A percentile compares a stretch with the other conserved stretches of the same genome.
phyloP scores from a whole-genome alignment of 2,888 invertebrate genomes.

The Isotomurus palustris region DNA sequence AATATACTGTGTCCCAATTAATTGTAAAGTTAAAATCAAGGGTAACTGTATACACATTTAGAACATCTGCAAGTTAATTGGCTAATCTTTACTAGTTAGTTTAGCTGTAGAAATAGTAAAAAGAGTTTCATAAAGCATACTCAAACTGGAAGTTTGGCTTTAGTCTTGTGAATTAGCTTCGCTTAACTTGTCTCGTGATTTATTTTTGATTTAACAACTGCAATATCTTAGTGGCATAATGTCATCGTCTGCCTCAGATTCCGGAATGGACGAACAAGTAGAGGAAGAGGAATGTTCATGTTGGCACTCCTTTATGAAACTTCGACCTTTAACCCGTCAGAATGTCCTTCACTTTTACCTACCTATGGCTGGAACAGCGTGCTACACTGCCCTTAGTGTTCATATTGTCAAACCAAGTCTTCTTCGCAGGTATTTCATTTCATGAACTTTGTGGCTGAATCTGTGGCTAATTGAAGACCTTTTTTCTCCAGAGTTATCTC shows the following conservation, averaged over 20 bases:
- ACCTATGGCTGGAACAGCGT: conserved; percentile 28
- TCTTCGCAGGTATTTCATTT: conserved; percentile 24
- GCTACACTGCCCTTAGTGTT: conserved; percentile 34
- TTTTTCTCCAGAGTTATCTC: conserved; percentile 11
- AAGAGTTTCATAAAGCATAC: too few relatives aligned
- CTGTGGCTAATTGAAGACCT: neutral
- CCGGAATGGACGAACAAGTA: conserved; percentile 27
- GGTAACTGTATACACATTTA: too few relatives aligned
- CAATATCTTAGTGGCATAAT: too few relatives aligned
- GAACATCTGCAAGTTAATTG: too few relatives aligned
- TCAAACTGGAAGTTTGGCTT: too few relatives aligned
- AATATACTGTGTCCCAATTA: too few relatives aligned
- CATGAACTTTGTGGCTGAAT: neutral
- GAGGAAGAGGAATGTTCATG: conserved; percentile 19
- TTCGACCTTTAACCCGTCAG: conserved; percentile 18
- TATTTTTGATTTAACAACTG: too few relatives aligned
- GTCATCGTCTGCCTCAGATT: conserved; percentile 22
- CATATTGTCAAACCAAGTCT: conserved; percentile 37
- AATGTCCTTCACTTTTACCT: conserved; percentile 38
- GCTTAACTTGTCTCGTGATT: too few relatives aligned
- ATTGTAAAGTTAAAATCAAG: too few relatives aligned
- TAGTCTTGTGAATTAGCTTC: too few relatives aligned
- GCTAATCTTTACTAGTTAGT: too few relatives aligned
- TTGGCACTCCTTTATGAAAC: conserved; percentile 17
- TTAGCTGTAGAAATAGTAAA: too few relatives aligned